Evolutionary conservation across 2,888 invertebrate species (phyloP).

Genomic region (Lepidonotus clava): DNA sequence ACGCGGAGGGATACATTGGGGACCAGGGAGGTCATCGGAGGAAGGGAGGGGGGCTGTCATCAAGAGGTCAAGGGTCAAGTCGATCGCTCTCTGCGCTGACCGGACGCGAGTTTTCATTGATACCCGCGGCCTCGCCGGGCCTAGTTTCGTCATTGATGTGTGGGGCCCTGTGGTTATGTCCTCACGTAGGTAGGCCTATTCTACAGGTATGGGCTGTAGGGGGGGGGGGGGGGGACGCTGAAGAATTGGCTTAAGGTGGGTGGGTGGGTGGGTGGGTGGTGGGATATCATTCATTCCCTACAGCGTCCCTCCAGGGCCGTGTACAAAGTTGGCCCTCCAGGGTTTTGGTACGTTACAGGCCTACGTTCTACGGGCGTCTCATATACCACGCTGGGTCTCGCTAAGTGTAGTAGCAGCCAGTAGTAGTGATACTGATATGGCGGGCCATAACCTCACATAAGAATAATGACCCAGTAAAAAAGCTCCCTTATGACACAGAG

Average conservation of each 20-base stretch:
- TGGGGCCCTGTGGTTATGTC: constrained; percentile 16
- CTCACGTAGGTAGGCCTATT: constrained; percentile 7
- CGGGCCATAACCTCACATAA: too few species aligned
- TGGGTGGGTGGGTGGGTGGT: too few species aligned
- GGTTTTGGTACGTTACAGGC: background rate
- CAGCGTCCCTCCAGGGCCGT: background rate
- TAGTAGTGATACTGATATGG: too few species aligned
- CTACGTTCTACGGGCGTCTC: background rate
- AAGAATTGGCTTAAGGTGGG: too few species aligned
- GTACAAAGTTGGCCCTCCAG: background rate
- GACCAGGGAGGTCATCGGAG: background rate
- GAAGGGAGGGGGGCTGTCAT: background rate
- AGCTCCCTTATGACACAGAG: too few species aligned
- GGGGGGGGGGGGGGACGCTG: too few species aligned
- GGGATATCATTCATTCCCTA: too few species aligned
- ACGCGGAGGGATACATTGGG: background rate
- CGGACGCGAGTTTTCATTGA: background rate
- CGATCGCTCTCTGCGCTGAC: background rate
- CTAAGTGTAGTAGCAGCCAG: too few species aligned
- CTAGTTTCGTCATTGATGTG: too few species aligned
- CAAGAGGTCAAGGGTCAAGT: background rate
- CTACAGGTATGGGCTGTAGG: too few species aligned
- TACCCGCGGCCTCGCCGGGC: background rate
- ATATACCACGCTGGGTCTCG: constrained; percentile 11
- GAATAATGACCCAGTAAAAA: too few species aligned